Evolutionary conservation across 1,140 invertebrate genomes (phyloP), one percentile per base, ranked within the genome.

Genomic region (Triops longicaudatus): DNA sequence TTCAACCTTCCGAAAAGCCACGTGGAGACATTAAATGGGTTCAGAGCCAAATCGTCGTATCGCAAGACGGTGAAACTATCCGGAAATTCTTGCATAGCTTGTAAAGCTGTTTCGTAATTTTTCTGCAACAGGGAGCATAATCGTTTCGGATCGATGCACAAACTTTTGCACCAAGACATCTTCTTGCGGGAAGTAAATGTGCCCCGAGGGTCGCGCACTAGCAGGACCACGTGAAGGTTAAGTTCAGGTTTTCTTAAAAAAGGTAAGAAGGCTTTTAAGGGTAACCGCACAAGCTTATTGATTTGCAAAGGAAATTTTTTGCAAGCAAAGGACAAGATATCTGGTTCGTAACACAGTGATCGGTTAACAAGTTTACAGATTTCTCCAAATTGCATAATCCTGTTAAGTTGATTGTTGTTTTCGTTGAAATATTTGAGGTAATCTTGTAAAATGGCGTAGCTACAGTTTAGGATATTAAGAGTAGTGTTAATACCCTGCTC

Each of bases 121-220:
- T 10, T 14, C 50, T 2, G 50, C 14, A 63, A 63, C 10, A 63
- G n/a, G 50, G 50, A 63, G 50, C 50, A 63, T 17, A 63, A 5
- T 22, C 14, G 14, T 11, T 22, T 63, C 10, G 9, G 50, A 63
- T 63, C 50, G 17, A 63, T 6, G 50, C 50, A 63, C 10, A 6
- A 22, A 14, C 50, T 37, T 44, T 42, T 76, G 26, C 44, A 43
- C 74, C 74, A 76, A 1, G 31, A 14, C 37, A 43, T 42, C 26
- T 0, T 63, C 26, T 12, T 10, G 0, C 37, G 31, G 9, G 74
- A 76, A 26, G 74, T 37, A 9, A 76, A 73, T 6, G 44, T 63
- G 41, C 41, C 74, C 26, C 74, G 41, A 9, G 74, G 74, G 42
- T 76, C 74, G 37, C 74, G 74, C 14, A 76, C 74, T 17, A 76